Conservation (phyloP, 2,888 invertebrate species). For the Hydraecia micacea region DNA sequence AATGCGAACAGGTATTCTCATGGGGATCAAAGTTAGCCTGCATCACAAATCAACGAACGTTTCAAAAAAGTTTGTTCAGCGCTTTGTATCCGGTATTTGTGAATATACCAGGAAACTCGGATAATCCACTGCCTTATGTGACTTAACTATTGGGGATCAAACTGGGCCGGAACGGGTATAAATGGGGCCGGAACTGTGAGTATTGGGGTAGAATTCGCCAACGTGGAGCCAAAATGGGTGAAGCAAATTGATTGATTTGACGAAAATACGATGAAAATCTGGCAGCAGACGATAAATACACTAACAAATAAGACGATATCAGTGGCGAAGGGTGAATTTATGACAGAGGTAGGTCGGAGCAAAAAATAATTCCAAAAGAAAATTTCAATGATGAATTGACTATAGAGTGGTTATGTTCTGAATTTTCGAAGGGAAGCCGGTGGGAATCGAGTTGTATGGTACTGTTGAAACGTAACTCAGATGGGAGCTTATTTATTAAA, state of each 20-base stretch:
- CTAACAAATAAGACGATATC: background rate
- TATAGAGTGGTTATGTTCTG: too few species aligned
- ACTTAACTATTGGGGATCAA: conserved; percentile 27
- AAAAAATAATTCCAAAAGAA: too few species aligned
- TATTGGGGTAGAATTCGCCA: background rate
- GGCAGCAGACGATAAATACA: background rate
- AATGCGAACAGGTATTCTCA: conserved; percentile 19
- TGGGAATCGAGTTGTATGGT: too few species aligned
- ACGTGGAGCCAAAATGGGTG: conserved; percentile 27
- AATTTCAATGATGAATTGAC: too few species aligned
- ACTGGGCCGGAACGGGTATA: conserved; percentile 28
- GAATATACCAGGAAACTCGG: conserved; percentile 15
- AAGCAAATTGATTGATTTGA: conserved; percentile 23
- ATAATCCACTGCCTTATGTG: conserved; percentile 35
- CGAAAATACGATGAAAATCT: background rate
- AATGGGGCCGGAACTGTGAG: conserved; percentile 24
- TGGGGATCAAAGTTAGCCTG: conserved; percentile 33
- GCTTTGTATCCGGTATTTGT: conserved; percentile 24
- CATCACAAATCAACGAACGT: conserved; percentile 32
- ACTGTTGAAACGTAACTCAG: too few species aligned
- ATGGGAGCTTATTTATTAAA: too few species aligned
- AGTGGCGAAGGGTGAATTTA: too few species aligned
- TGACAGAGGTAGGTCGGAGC: too few species aligned
- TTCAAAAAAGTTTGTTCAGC: conserved; percentile 40
- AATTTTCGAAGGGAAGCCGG: too few species aligned